These are phyloP conservation scores for Oasisia sp. DNA, from an alignment of 2,888 invertebrate genomes.

Conservation along the genomic window DNA sequence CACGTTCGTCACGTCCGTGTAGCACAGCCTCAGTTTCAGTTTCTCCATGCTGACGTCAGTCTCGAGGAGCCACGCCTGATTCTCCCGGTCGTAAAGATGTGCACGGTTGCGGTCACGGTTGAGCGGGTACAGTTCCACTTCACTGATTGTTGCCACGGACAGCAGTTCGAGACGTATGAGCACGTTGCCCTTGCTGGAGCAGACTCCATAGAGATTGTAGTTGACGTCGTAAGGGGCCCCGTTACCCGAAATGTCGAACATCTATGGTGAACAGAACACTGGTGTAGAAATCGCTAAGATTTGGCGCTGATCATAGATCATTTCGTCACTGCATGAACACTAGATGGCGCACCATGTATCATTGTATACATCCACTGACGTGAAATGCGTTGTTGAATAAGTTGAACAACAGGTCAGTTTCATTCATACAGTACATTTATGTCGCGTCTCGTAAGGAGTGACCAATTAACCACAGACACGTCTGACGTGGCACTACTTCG, in stretches of 20 bases:
- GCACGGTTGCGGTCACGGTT: conserved; percentile 53
- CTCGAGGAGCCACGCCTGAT: conserved; percentile 82
- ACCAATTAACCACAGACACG: too few species aligned
- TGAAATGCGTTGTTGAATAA: too few species aligned
- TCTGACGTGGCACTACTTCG: too few species aligned
- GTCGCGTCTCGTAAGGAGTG: too few species aligned
- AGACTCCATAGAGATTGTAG: conserved; percentile 49
- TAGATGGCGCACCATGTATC: too few species aligned
- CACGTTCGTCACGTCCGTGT: conserved; percentile 71
- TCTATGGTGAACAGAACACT: background rate
- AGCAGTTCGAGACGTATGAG: conserved; percentile 79
- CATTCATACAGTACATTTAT: too few species aligned
- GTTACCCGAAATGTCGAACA: conserved; percentile 54
- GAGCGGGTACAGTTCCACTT: conserved; percentile 67
- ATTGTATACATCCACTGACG: too few species aligned
- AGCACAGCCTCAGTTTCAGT: conserved; percentile 76
- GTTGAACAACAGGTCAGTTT: too few species aligned
- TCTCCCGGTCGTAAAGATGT: conserved; percentile 82
- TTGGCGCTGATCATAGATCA: too few species aligned
- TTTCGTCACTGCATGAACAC: too few species aligned
- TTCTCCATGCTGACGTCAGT: conserved; percentile 82
- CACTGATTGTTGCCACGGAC: conserved; percentile 77
- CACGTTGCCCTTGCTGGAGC: conserved; percentile 63
- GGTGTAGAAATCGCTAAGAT: background rate
- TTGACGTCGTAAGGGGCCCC: conserved; percentile 44